Evolutionary conservation across 2,888 invertebrate species (phyloP).

Genomic region (Sturmia bella): DNA sequence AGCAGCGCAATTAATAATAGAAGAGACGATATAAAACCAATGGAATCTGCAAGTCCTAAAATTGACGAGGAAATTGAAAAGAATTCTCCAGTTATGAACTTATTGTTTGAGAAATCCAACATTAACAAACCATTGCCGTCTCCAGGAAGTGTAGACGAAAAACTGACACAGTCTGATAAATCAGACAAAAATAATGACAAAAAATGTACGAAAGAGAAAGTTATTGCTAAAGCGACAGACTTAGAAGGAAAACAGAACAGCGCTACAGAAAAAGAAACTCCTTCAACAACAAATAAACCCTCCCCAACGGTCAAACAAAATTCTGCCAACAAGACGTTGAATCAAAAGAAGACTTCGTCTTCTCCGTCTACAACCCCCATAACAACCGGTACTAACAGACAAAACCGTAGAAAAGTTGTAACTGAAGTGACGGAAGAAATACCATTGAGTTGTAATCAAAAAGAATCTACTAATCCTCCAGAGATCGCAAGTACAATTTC

Average conservation of each 20-base stretch:
- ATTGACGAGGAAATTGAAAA: constrained; percentile 54
- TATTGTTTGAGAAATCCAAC: constrained; percentile 42
- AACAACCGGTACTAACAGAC: constrained; percentile 58
- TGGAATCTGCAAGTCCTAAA: constrained; percentile 63
- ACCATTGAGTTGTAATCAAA: constrained; percentile 59
- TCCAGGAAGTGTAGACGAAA: constrained; percentile 63
- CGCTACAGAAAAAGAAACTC: constrained; percentile 68
- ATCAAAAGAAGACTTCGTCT: constrained; percentile 60
- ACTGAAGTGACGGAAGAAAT: constrained; percentile 66
- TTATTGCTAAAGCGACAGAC: constrained; percentile 23
- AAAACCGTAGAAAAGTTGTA: constrained; percentile 61
- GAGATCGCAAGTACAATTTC: constrained; percentile 62
- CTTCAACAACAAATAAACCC: constrained; percentile 71
- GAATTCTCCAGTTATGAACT: constrained; percentile 50
- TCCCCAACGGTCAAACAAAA: constrained; percentile 59
- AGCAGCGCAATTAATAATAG: constrained; percentile 64
- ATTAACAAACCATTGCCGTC: constrained; percentile 57
- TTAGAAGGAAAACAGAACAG: constrained; percentile 69
- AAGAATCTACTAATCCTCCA: constrained; percentile 70
- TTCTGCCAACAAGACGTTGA: constrained; percentile 45
- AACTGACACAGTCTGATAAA: constrained; percentile 64
- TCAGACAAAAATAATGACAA: constrained; percentile 65
- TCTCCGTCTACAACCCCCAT: constrained; percentile 58
- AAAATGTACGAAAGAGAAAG: constrained; percentile 70
- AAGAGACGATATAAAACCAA: constrained; percentile 72